Conservation (phyloP, 1,140 invertebrate species). For the Ips typographus region DNA sequence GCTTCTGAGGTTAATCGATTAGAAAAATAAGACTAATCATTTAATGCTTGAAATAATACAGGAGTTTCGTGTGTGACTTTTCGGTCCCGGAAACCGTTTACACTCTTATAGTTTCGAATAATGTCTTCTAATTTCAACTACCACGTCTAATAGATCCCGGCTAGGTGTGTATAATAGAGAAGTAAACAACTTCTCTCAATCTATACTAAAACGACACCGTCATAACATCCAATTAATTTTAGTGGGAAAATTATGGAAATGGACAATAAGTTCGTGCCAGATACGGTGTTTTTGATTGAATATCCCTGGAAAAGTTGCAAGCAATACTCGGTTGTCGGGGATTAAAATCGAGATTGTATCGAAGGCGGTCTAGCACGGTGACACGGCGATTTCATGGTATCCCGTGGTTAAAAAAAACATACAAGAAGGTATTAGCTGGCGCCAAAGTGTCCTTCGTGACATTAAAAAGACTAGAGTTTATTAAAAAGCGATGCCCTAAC, state of each 20-base stretch:
- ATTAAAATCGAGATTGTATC: conserved; percentile 34
- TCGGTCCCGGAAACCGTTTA: too few species aligned
- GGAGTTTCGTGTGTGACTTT: neutral
- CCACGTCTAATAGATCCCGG: too few species aligned
- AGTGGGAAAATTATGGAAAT: conserved; percentile 24
- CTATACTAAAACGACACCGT: conserved; percentile 8
- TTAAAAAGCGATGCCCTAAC: too few species aligned
- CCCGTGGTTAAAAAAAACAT: conserved; percentile 21
- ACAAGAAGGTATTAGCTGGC: conserved; percentile 11
- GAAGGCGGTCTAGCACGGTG: conserved; percentile 22
- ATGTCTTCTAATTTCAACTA: neutral
- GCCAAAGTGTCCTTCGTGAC: neutral
- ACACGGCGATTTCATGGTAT: conserved; percentile 18
- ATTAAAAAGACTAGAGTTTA: too few species aligned
- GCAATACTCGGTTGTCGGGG: conserved; percentile 24
- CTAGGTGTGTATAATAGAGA: neutral
- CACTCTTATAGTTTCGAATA: neutral
- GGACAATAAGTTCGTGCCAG: conserved; percentile 27
- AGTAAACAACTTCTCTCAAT: neutral
- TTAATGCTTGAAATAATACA: conserved; percentile 24
- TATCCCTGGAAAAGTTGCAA: conserved; percentile 30
- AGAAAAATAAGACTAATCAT: conserved; percentile 31
- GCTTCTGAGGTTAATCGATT: conserved; percentile 26
- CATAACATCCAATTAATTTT: conserved; percentile 32
- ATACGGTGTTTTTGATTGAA: conserved; percentile 31